A percentile compares a stretch with the other conserved stretches of the same genome.
These are phyloP conservation scores for Anoura caudifer DNA, from an alignment of 2,113 vertebrate species.

Conservation along the genomic window DNA sequence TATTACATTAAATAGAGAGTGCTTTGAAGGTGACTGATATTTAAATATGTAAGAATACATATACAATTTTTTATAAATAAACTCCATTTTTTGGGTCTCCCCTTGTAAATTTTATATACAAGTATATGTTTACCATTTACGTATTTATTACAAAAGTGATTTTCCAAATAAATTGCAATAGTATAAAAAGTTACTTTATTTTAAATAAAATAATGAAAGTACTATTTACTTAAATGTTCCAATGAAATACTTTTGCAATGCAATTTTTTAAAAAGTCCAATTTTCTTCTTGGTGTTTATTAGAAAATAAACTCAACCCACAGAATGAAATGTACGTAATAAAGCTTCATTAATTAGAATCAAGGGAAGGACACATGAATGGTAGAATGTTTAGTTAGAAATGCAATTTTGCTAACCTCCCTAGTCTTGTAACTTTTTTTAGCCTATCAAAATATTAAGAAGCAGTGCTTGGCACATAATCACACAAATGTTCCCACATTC, in stretches of 20 bases:
- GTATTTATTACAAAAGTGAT: conserved; percentile 39
- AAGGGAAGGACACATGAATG: neutral
- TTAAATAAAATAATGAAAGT: neutral
- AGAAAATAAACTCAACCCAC: neutral
- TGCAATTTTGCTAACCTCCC: neutral
- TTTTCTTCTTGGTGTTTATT: neutral
- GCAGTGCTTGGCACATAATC: neutral
- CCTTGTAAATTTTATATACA: neutral
- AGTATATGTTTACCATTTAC: neutral
- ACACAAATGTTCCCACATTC: neutral
- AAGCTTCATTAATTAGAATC: neutral
- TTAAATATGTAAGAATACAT: too few relatives aligned
- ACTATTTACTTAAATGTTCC: neutral
- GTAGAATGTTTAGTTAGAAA: neutral
- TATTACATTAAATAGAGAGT: too few relatives aligned
- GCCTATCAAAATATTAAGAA: neutral
- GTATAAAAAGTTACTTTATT: conserved; percentile 27
- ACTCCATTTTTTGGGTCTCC: too few relatives aligned
- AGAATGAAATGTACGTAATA: neutral
- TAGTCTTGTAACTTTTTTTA: neutral
- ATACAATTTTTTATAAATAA: too few relatives aligned
- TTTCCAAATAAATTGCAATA: conserved; percentile 17
- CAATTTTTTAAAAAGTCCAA: neutral
- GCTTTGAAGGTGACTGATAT: too few relatives aligned
- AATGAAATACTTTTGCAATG: neutral